Evolutionary conservation across 1,140 invertebrate species (phyloP).

Genomic region (Ostrea edulis): DNA sequence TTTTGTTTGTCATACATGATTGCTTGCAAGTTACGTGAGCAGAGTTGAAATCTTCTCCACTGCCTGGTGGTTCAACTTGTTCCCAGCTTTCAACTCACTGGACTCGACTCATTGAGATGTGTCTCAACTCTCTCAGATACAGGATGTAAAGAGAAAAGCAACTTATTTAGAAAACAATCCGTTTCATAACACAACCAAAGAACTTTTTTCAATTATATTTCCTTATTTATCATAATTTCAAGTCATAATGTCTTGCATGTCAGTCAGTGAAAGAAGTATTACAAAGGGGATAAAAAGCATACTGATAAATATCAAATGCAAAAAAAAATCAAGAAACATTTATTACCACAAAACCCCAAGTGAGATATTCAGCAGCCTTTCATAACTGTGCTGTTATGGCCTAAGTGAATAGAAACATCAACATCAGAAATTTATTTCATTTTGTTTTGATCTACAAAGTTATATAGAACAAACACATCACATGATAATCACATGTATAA

Average conservation of each 20-base stretch:
- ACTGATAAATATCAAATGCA: not conserved
- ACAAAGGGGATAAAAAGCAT: not conserved
- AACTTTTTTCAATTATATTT: not conserved
- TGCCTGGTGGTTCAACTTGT: not conserved
- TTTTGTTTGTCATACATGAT: conserved; percentile 26
- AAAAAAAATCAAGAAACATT: conserved; percentile 29
- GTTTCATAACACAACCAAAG: not conserved
- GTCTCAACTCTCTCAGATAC: conserved; percentile 23
- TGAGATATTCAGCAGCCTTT: conserved; percentile 4
- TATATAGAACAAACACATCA: not conserved
- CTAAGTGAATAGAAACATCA: conserved; percentile 21
- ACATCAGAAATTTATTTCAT: conserved; percentile 35
- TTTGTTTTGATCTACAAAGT: not conserved
- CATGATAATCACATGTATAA: conserved; percentile 16
- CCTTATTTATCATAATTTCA: not conserved
- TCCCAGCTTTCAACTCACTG: conserved; percentile 27
- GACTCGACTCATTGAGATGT: conserved; percentile 15
- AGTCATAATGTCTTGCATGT: not conserved
- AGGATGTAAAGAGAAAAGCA: conserved; percentile 32
- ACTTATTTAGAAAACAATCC: not conserved
- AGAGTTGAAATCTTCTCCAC: conserved; percentile 3
- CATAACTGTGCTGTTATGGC: conserved; percentile 17
- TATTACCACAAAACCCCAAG: conserved; percentile 31
- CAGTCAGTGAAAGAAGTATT: not conserved
- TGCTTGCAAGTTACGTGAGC: conserved; percentile 22